Conservation (phyloP, 2,888 invertebrate species). For the Drosophila cognata region DNA sequence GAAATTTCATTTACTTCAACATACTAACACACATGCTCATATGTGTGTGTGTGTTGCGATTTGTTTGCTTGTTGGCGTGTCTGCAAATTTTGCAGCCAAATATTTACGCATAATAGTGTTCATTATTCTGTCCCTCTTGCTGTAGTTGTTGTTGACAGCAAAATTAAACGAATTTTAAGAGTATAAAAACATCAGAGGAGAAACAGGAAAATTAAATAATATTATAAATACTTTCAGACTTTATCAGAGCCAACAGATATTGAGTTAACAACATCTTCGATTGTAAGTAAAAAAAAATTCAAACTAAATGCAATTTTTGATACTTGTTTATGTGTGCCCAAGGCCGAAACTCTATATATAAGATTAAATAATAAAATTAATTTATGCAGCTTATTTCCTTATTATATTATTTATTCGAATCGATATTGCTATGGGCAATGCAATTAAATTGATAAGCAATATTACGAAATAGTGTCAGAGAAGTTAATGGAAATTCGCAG, state of each 20-base stretch:
- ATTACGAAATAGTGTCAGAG: not conserved
- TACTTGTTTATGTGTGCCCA: not conserved
- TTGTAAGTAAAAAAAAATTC: too few species aligned
- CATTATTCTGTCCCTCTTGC: not conserved
- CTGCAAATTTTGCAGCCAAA: conserved; percentile 45
- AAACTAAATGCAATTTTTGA: not conserved
- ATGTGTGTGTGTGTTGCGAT: conserved; percentile 25
- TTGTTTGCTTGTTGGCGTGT: conserved; percentile 37
- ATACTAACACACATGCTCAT: conserved; percentile 35
- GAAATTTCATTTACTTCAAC: conserved; percentile 65
- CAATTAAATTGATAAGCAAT: not conserved
- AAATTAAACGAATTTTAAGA: conserved; percentile 41
- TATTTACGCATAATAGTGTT: conserved; percentile 41
- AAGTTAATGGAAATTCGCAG: conserved; percentile 17
- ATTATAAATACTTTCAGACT: not conserved
- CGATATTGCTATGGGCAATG: not conserved
- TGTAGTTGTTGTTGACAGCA: conserved; percentile 14
- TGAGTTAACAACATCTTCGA: not conserved
- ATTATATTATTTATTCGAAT: not conserved
- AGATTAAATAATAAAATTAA: not conserved
- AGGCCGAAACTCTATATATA: not conserved
- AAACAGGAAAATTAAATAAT: not conserved
- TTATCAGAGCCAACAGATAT: not conserved
- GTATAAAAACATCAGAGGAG: not conserved
- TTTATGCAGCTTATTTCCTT: not conserved